Percentiles rank a stretch among this genome's conserved stretches.
Evolutionary conservation across 2,797 vertebrate genomes (phyloP).

Genomic region (Pangasius krempfi): DNA sequence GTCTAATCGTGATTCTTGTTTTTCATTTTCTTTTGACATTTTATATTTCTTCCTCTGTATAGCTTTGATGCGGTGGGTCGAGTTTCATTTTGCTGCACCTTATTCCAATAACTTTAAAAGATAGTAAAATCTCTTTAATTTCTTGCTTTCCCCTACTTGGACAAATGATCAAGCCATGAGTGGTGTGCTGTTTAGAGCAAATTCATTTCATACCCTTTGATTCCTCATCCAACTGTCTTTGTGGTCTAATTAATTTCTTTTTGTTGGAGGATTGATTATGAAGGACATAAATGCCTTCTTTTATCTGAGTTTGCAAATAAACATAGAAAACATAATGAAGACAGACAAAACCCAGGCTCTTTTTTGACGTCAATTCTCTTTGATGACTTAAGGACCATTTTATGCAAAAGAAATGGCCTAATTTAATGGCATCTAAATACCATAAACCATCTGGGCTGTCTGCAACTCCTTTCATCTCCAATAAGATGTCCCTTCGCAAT

Average conservation of each 20-base stretch:
- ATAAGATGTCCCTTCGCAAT: slow-evolving; percentile 7
- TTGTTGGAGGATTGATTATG: slow-evolving; percentile 15
- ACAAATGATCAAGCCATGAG: not conserved
- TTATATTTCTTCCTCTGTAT: not conserved
- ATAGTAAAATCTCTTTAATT: not conserved
- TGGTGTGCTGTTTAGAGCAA: too few relatives aligned
- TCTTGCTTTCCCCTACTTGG: not conserved
- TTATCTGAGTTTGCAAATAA: slow-evolving; percentile 31
- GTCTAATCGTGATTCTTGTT: slow-evolving; percentile 43
- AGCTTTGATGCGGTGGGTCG: slow-evolving; percentile 28
- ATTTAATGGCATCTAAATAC: slow-evolving; percentile 16
- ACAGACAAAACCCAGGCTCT: not conserved
- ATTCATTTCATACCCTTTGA: slow-evolving; percentile 31
- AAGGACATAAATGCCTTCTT: slow-evolving; percentile 6
- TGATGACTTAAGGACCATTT: slow-evolving; percentile 20
- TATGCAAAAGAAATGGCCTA: not conserved
- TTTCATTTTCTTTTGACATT: slow-evolving; percentile 31
- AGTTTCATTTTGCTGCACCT: slow-evolving; percentile 38
- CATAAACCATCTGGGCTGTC: slow-evolving; percentile 20
- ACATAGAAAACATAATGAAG: slow-evolving; percentile 11
- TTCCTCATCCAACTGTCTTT: slow-evolving; percentile 9
- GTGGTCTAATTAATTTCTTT: slow-evolving; percentile 46
- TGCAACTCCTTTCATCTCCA: slow-evolving; percentile 1
- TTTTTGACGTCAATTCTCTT: not conserved
- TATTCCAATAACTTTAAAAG: not conserved